Evolutionary conservation across 1,140 invertebrate genomes (phyloP).

Genomic region (Pseudomyrmex gracilis): DNA sequence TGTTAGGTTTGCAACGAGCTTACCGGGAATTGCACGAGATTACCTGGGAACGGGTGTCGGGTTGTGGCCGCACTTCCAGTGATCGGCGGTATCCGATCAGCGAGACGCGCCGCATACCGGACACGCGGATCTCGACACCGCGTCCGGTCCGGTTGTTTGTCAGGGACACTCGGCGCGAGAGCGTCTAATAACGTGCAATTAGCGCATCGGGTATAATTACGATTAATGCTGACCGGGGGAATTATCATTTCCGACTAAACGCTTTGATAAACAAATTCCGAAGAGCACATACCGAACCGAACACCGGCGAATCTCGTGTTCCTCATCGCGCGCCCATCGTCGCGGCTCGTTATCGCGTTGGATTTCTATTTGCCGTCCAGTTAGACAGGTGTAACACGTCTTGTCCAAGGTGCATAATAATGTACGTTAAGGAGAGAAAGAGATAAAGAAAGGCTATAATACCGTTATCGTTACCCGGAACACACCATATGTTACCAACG

Average conservation of each 20-base stretch:
- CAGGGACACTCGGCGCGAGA: conserved; percentile 67
- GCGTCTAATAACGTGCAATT: conserved; percentile 77
- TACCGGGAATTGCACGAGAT: conserved; percentile 49
- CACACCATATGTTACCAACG: conserved; percentile 49
- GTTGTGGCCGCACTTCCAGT: neutral
- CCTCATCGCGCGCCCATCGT: conserved; percentile 37
- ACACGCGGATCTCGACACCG: conserved; percentile 29
- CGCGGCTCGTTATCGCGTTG: conserved; percentile 68
- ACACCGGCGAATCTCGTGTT: conserved; percentile 59
- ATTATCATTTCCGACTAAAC: conserved; percentile 76
- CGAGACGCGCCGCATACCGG: conserved; percentile 16
- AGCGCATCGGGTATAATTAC: conserved; percentile 76
- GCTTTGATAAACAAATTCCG: conserved; percentile 73
- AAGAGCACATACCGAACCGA: conserved; percentile 25
- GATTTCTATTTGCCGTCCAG: conserved; percentile 71
- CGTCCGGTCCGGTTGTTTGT: conserved; percentile 70
- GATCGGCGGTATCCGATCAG: neutral
- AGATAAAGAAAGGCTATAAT: neutral
- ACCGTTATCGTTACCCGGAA: conserved; percentile 72
- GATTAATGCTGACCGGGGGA: conserved; percentile 74
- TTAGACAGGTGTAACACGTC: conserved; percentile 69
- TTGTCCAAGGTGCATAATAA: conserved; percentile 65
- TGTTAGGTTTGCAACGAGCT: conserved; percentile 12
- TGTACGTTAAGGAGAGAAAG: neutral
- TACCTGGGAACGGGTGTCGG: conserved; percentile 20